Base-by-base conservation (phyloP, 2,797 vertebrate species). In the Dallia pectoralis region DNA sequence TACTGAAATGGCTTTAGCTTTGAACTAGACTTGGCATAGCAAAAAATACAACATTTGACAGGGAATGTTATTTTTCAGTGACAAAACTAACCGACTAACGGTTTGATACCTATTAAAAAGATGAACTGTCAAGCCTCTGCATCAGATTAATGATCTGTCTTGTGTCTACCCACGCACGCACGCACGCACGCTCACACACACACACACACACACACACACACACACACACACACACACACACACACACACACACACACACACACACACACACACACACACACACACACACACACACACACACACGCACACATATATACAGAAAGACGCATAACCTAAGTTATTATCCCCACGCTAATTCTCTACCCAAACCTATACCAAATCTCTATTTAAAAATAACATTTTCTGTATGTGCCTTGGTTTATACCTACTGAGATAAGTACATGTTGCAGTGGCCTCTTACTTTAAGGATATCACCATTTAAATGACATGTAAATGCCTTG, bases 401-500 rank as follows among this genome's bases (percentile, higher is more conserved):
- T 12, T 14, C 14, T 6, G 3, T 32, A 2, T 70, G 59, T 51
- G 62, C 6, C 40, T 12, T 44, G 5, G 36, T 40, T 40, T 40
- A 11, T 44, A 44, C 40, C 2, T 44, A 2, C 14, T 44, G n/a
- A n/a, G n/a, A 9, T 44, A 6, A 44, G 40, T 9, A 44, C 40
- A 44, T 1, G 40, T 15, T 32, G 61, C 33, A 12, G 64, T 40
- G 4, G 29, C n/a, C n/a, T 19, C 36, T 40, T 40, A n/a, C 33
- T 27, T n/a, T 61, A 19, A 15, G 79, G 61, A 77, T 76, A 83
- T 81, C 69, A 81, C 78, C 22, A 7, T 30, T 15, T 70, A 11
- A 18, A 59, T 56, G 74, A 11, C 30, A 59, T 56, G 74, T 51
- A 77, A 87, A 85, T 79, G 81, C 85, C 85, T 89, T 85, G 84